A percentile compares a stretch with the other conserved stretches of the same genome.
Evolutionary conservation across 2,113 vertebrate species (phyloP).

Genomic region (Cynocephalus volans): DNA sequence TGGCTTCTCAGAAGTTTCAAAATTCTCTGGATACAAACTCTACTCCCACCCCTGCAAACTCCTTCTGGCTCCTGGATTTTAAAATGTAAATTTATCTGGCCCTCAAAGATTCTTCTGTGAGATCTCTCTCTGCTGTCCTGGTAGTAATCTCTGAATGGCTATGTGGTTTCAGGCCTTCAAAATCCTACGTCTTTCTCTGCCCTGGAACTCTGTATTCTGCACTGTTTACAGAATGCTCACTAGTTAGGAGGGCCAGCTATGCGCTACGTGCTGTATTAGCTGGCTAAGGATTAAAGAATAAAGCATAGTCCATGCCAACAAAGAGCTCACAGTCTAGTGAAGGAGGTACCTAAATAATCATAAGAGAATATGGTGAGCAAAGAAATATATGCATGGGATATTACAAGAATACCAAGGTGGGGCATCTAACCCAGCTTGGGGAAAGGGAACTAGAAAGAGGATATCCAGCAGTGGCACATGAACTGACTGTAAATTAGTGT

Average conservation of each 20-base stretch:
- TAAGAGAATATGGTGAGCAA: slow-evolving; percentile 39
- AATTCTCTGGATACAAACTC: background rate
- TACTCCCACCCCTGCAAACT: background rate
- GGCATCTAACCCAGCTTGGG: background rate
- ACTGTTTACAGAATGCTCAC: slow-evolving; percentile 45
- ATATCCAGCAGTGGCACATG: background rate
- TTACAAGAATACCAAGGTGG: background rate
- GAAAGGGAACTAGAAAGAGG: slow-evolving; percentile 1
- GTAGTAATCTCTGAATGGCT: slow-evolving; percentile 16
- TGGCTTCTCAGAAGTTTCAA: slow-evolving; percentile 32
- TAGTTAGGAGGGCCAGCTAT: background rate
- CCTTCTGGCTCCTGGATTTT: slow-evolving; percentile 39
- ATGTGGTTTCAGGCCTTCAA: background rate
- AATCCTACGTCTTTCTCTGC: background rate
- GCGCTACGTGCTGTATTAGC: background rate
- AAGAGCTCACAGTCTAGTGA: background rate
- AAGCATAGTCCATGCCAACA: background rate
- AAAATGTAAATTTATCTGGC: slow-evolving; percentile 36
- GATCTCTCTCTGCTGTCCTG: background rate
- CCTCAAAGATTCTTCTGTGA: slow-evolving; percentile 14
- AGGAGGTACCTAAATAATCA: slow-evolving; percentile 4
- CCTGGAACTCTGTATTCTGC: background rate
- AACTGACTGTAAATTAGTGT: slow-evolving; percentile 44
- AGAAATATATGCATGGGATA: slow-evolving; percentile 19
- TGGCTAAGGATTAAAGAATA: slow-evolving; percentile 43